Conservation (phyloP, 2,888 invertebrate species). For the Microchrysa polita region DNA sequence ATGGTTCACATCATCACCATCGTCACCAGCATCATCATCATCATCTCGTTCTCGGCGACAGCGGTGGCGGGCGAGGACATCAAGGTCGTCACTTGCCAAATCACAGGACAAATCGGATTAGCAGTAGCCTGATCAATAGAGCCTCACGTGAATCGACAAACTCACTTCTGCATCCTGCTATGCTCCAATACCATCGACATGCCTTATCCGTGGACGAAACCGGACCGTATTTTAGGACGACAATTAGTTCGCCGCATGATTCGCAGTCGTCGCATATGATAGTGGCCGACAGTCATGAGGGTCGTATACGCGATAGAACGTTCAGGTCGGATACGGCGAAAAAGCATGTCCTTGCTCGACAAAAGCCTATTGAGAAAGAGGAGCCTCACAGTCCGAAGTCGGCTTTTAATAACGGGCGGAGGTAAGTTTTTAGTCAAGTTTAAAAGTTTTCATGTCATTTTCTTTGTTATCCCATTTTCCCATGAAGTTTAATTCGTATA, state of each 20-base stretch:
- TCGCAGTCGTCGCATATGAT: conserved; percentile 48
- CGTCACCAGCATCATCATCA: conserved; percentile 60
- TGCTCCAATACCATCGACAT: conserved; percentile 74
- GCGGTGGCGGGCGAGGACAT: conserved; percentile 53
- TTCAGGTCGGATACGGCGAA: conserved; percentile 71
- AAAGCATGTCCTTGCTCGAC: conserved; percentile 78
- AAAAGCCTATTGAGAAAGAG: conserved; percentile 79
- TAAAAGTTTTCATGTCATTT: not conserved
- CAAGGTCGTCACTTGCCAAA: conserved; percentile 59
- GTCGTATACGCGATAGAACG: conserved; percentile 71
- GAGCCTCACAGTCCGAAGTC: conserved; percentile 58
- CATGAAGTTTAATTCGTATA: too few species aligned
- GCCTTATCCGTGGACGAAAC: conserved; percentile 86
- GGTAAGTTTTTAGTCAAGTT: conserved; percentile 56
- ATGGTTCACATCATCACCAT: conserved; percentile 62
- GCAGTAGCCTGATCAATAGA: conserved; percentile 61
- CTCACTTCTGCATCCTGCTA: conserved; percentile 69
- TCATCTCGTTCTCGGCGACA: too few species aligned
- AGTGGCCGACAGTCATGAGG: conserved; percentile 51
- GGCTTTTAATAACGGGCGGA: conserved; percentile 52
- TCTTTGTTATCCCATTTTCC: not conserved
- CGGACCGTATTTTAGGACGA: conserved; percentile 61
- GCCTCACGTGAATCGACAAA: conserved; percentile 61
- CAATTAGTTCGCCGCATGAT: conserved; percentile 45
- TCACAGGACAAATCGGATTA: conserved; percentile 57